Evolutionary conservation across 2,888 invertebrate species (phyloP), one percentile per base, ranked within the genome.

Genomic region (Aspidapion aeneum): DNA sequence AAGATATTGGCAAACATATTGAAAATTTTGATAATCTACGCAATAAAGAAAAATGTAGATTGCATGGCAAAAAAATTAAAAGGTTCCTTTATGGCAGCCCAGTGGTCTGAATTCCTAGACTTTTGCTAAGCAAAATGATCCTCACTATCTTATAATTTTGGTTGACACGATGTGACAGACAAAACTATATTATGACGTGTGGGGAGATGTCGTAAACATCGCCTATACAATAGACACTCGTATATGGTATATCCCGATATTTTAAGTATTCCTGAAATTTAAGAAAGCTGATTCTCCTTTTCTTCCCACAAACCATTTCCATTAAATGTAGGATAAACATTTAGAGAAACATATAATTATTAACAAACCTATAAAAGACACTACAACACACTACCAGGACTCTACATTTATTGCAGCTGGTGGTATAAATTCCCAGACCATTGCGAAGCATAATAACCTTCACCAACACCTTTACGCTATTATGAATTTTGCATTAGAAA

Each of bases 151-250:
- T 94, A 90, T 75, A 97, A 98, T 80, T 91, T 90, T 72, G 98
- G 98, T n/a, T n/a, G n/a, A n/a, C n/a, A n/a, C 0, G 96, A 97
- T 71, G 96, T 98, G 0, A 97, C 97, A 0, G 96, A 93, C 93
- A 1, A 98, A 98, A 77, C 82, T 98, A 65, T 94, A 95, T 78
- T 98, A 97, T 74, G 98, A 98, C 78, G 98, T 98, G 72, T 98
- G 98, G 98, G 98, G 98, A 0, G 98, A 98, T 78, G 95, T 98
- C 0, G 98, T 98, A 0, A 98, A 98, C 78, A 96, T 98, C 63
- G 95, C 98, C 0, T 94, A 94, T 5, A 84, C 98, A 60, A 98
- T 98, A 98, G 98, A 98, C 79, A 94, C 95, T 0, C 0, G 88
- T 96, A 9, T 85, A 90, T 1, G 92, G 94, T 63, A 83, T 90